Evolutionary conservation across 2,888 invertebrate species (phyloP).

Genomic region (Diarsia mendica): DNA sequence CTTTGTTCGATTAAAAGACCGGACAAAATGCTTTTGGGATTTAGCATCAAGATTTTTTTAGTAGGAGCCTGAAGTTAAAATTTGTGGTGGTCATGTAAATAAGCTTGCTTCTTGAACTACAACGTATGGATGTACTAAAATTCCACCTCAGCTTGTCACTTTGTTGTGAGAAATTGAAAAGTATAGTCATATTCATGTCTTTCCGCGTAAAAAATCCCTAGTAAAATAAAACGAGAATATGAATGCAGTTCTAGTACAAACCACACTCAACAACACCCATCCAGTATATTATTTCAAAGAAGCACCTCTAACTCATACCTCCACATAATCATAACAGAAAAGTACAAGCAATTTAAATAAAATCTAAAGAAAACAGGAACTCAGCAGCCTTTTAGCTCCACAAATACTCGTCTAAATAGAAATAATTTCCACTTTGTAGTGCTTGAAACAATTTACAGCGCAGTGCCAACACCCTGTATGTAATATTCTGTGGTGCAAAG

Average conservation of each 20-base stretch:
- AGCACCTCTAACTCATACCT: slow-evolving; percentile 27
- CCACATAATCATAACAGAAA: slow-evolving; percentile 47
- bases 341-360: slow-evolving; percentile 50
- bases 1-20: background rate
- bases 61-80: background rate
- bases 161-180: background rate
- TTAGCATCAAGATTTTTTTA: background rate
- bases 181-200: background rate
- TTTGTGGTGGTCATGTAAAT: background rate
- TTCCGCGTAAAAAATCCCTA: background rate
- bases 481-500: slow-evolving; percentile 68
- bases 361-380: slow-evolving; percentile 51
- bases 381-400: slow-evolving; percentile 47
- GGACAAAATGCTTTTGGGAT: background rate
- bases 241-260: slow-evolving; percentile 14
- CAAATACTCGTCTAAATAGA: slow-evolving; percentile 57
- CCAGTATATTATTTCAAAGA: slow-evolving; percentile 26
- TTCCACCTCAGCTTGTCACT: background rate
- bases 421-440: slow-evolving; percentile 60
- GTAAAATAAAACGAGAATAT: slow-evolving; percentile 20
- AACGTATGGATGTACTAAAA: background rate
- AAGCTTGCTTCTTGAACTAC: background rate
- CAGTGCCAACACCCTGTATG: slow-evolving; percentile 62
- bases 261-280: background rate
- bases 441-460: slow-evolving; percentile 61